These are phyloP conservation scores for Coreoperca whiteheadi DNA, from an alignment of 2,113 vertebrate genomes.

Conservation along the genomic window DNA sequence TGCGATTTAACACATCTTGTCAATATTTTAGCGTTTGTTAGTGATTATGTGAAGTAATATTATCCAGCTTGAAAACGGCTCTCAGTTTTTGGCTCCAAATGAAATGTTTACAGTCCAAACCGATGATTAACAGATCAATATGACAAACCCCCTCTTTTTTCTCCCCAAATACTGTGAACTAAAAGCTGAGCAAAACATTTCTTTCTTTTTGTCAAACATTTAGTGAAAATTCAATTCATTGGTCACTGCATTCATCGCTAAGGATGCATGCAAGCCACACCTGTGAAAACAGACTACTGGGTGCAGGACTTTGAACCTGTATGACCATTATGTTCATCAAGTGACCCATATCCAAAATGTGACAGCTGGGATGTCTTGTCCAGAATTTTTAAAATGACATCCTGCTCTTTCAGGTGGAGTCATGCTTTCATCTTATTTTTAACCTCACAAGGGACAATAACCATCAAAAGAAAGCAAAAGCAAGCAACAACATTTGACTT, in stretches of 20 bases:
- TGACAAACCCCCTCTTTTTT: neutral
- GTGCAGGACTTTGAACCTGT: constrained; percentile 25
- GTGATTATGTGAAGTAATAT: neutral
- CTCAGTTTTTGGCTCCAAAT: neutral
- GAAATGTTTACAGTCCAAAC: neutral
- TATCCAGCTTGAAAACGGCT: neutral
- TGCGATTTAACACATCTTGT: constrained; percentile 24
- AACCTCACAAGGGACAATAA: constrained; percentile 60
- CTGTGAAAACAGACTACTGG: neutral
- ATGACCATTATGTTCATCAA: constrained; percentile 5
- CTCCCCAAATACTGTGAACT: neutral
- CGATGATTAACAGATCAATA: neutral
- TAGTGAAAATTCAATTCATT: neutral
- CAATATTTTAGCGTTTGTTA: constrained; percentile 20
- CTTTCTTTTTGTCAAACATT: neutral
- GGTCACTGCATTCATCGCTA: neutral
- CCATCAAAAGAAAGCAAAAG: constrained; percentile 23
- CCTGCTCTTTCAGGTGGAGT: constrained; percentile 44
- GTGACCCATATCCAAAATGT: constrained; percentile 31
- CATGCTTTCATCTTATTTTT: constrained; percentile 50
- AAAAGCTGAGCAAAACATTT: neutral
- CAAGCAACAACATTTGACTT: constrained; percentile 55
- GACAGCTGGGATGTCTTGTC: constrained; percentile 34
- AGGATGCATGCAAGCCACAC: neutral
- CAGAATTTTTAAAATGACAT: constrained; percentile 22